Percentiles rank a stretch among this genome's conserved stretches.
phyloP scores from a whole-genome alignment of 2,797 vertebrate genomes.

The Phaenicophaeus curvirostris region DNA sequence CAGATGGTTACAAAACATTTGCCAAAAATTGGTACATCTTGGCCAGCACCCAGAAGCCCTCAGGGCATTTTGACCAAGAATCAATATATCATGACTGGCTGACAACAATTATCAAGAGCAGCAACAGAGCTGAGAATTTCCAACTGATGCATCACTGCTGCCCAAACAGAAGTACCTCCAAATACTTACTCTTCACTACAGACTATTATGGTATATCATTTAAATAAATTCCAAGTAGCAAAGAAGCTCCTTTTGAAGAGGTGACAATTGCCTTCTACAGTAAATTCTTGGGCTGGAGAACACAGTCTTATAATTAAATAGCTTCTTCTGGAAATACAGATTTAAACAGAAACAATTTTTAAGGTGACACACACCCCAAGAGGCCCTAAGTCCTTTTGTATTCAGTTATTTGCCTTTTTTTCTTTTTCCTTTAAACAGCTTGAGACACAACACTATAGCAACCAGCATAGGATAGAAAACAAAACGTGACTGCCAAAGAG shows the following conservation, averaged over 20 bases:
- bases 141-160: neutral
- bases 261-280: neutral
- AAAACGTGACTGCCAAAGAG: neutral
- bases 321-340: neutral
- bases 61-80: neutral
- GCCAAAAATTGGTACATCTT: neutral
- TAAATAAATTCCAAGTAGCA: neutral
- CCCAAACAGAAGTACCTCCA: neutral
- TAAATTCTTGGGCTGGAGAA: neutral
- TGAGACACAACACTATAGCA: neutral
- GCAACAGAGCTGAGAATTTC: neutral
- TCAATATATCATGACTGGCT: neutral
- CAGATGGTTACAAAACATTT: neutral
- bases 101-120: neutral
- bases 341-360: neutral
- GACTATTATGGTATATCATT: neutral
- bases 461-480: neutral
- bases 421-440: no score
- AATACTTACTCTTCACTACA: neutral
- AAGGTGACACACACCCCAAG: accelerated
- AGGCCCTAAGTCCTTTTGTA: neutral
- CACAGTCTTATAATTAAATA: neutral
- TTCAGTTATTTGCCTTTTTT: neutral
- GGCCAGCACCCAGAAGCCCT: neutral
- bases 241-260: neutral